phyloP scores from a whole-genome alignment of 2,113 vertebrate genomes.

The Erythrocebus patas region DNA sequence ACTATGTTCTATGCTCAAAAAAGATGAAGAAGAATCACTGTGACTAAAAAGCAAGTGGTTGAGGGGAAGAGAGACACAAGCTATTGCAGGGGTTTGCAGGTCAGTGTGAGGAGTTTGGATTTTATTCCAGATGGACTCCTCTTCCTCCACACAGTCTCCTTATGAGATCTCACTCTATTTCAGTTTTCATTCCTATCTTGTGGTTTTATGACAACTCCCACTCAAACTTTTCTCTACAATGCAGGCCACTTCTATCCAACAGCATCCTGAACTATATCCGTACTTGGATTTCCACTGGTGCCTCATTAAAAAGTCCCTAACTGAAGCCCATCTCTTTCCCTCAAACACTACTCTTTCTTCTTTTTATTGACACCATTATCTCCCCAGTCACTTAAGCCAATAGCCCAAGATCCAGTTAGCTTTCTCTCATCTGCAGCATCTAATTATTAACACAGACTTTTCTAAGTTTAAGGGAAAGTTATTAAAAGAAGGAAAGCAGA shows the following conservation, averaged over 20 bases:
- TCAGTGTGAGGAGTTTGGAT: neutral
- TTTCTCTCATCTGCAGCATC: neutral
- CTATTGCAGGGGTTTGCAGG: neutral
- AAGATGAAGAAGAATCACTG: neutral
- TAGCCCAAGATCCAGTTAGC: neutral
- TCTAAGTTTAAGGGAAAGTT: constrained; percentile 17
- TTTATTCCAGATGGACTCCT: neutral
- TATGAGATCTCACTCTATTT: neutral
- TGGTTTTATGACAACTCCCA: neutral
- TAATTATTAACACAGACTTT: constrained; percentile 35
- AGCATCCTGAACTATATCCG: neutral
- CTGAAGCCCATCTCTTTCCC: neutral
- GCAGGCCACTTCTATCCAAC: neutral
- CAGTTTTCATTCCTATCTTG: neutral
- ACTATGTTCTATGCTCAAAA: neutral
- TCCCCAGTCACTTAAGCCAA: neutral
- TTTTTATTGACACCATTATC: neutral
- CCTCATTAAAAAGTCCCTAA: neutral
- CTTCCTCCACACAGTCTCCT: neutral
- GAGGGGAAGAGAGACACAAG: neutral
- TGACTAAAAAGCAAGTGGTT: neutral
- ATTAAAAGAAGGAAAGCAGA: neutral
- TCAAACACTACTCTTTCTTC: neutral
- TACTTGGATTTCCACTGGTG: neutral
- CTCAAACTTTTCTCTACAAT: constrained; percentile 2